Evolutionary conservation across 30 jellyfish, hydroid and myxozoan species (phyloP).

Genomic region (Turritopsis dohrnii): DNA sequence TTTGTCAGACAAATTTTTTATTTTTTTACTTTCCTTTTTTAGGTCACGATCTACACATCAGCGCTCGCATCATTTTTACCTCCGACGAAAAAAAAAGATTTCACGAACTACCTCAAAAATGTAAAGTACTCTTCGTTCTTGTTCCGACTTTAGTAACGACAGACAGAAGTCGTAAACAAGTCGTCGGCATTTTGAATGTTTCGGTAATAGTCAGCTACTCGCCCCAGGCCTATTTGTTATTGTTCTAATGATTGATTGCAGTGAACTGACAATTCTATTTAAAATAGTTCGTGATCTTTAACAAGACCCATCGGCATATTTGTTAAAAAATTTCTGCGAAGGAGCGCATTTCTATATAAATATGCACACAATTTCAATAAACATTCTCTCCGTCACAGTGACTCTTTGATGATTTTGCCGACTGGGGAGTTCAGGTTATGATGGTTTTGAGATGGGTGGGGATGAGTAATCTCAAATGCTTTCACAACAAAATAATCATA

Average conservation of each 20-base stretch:
- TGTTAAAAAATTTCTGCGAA: background rate
- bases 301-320: no score
- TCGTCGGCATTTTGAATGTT: no score
- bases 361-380: no score
- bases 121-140: background rate
- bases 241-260: background rate
- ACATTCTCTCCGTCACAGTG: no score
- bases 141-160: background rate
- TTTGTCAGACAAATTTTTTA: no score
- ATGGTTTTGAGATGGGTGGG: no score
- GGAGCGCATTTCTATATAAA: background rate
- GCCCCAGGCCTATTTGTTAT: no score
- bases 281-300: no score
- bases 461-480: background rate
- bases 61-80: background rate
- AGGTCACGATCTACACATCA: background rate
- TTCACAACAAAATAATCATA: background rate
- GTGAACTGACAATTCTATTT: background rate
- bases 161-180: no score
- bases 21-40: background rate
- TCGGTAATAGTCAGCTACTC: no score
- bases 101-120: background rate
- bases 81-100: background rate
- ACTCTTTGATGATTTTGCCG: no score
- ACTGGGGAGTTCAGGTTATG: no score